Evolutionary conservation across 2,113 vertebrate species (phyloP).

Genomic region (Prunella himalayana): DNA sequence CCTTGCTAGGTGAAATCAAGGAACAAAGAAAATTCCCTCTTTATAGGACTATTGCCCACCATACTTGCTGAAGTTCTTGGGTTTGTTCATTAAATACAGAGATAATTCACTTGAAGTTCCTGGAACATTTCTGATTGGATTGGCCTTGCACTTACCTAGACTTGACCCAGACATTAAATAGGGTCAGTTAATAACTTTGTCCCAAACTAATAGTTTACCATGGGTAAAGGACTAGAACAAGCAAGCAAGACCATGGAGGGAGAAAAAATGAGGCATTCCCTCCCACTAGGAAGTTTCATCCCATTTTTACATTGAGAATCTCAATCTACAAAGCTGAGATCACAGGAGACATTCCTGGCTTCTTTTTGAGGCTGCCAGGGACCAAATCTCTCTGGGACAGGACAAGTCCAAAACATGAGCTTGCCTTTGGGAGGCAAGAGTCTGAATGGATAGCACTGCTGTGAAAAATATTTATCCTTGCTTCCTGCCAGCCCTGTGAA

Average conservation of each 20-base stretch:
- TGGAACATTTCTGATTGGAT: background rate
- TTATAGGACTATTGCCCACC: background rate
- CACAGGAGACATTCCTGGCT: background rate
- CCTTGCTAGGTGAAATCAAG: background rate
- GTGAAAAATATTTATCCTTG: background rate
- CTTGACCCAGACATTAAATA: background rate
- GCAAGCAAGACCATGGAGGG: background rate
- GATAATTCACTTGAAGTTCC: background rate
- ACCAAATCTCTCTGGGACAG: background rate
- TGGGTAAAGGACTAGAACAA: background rate
- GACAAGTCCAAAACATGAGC: background rate
- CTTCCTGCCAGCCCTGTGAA: background rate
- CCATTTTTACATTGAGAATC: background rate
- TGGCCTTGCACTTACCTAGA: background rate
- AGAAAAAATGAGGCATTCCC: background rate
- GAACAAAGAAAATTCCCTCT: background rate
- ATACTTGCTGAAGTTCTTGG: background rate
- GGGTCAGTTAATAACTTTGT: background rate
- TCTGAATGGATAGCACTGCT: background rate
- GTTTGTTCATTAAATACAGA: background rate
- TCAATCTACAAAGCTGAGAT: background rate
- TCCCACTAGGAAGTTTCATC: rapidly evolving
- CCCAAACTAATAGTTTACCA: background rate
- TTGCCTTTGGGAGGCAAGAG: background rate
- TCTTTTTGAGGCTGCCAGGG: background rate